phyloP scores from a whole-genome alignment of 2,888 invertebrate species.

The Ligdia adustata region DNA sequence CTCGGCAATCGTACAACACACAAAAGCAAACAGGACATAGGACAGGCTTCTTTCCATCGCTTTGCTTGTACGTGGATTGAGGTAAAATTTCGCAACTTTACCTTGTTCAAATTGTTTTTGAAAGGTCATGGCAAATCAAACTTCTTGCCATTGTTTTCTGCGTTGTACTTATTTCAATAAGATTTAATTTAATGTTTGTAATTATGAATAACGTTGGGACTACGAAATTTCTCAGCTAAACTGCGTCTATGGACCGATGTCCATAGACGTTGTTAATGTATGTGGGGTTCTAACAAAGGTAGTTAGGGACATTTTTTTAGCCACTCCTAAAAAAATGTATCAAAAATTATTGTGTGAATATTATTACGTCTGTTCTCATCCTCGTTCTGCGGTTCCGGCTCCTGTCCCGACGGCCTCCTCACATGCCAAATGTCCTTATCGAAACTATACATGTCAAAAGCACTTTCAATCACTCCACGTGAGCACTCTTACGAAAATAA shows the following conservation, averaged over 20 bases:
- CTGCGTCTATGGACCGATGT: too few relatives aligned
- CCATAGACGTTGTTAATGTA: too few relatives aligned
- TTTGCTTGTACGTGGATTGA: conserved; percentile 13
- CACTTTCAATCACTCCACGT: conserved; percentile 23
- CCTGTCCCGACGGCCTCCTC: conserved; percentile 52
- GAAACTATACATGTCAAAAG: conserved; percentile 69
- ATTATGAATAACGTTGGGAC: too few relatives aligned
- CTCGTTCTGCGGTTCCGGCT: conserved; percentile 46
- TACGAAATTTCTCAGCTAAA: too few relatives aligned
- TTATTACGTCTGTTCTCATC: conserved; percentile 46
- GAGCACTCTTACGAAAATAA: conserved; percentile 3
- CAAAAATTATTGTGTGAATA: not conserved
- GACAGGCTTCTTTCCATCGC: conserved; percentile 17
- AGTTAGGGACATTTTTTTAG: too few relatives aligned
- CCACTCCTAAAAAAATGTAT: too few relatives aligned
- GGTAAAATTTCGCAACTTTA: conserved; percentile 2
- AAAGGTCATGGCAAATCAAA: not conserved
- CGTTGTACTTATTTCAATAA: too few relatives aligned
- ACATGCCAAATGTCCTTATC: conserved; percentile 80
- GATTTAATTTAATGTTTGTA: too few relatives aligned
- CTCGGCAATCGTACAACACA: conserved; percentile 1
- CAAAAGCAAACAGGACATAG: conserved; percentile 11
- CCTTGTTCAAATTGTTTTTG: not conserved
- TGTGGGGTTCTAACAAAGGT: too few relatives aligned
- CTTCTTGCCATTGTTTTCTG: too few relatives aligned